Evolutionary conservation across 2,888 invertebrate genomes (phyloP).

Genomic region (Tenthredo amoena): DNA sequence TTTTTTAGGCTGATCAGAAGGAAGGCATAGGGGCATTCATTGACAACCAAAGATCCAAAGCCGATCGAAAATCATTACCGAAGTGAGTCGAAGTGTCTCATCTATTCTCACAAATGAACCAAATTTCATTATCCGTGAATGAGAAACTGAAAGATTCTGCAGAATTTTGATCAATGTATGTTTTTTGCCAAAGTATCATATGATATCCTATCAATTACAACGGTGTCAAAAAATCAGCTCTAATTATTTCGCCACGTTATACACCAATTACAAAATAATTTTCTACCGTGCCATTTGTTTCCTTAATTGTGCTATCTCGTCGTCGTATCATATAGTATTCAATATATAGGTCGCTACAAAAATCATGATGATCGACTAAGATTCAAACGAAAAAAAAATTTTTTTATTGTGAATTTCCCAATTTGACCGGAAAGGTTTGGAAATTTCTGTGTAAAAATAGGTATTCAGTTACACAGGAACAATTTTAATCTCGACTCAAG

Average conservation of each 20-base stretch:
- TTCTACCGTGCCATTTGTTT: too few relatives aligned
- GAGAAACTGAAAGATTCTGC: not conserved
- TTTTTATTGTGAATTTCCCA: not conserved
- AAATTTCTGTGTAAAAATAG: not conserved
- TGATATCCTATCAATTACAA: not conserved
- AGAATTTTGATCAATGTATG: not conserved
- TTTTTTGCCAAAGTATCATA: not conserved
- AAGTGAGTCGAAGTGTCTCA: not conserved
- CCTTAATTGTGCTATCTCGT: too few relatives aligned
- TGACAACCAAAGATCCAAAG: slow-evolving; percentile 88
- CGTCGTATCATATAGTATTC: too few relatives aligned
- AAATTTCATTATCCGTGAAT: too few relatives aligned
- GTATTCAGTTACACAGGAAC: too few relatives aligned
- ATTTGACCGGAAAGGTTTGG: not conserved
- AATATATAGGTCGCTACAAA: too few relatives aligned
- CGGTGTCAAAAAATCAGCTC: not conserved
- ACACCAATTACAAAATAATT: too few relatives aligned
- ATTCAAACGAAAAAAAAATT: too few relatives aligned
- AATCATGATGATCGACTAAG: too few relatives aligned
- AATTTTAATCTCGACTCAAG: too few relatives aligned
- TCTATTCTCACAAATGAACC: not conserved
- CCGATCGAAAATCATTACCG: not conserved
- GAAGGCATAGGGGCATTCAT: slow-evolving; percentile 99
- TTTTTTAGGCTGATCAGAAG: slow-evolving; percentile 90
- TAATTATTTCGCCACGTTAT: not conserved